Base-by-base conservation (phyloP, 2,888 invertebrate species). In the Callosobruchus maculatus region DNA sequence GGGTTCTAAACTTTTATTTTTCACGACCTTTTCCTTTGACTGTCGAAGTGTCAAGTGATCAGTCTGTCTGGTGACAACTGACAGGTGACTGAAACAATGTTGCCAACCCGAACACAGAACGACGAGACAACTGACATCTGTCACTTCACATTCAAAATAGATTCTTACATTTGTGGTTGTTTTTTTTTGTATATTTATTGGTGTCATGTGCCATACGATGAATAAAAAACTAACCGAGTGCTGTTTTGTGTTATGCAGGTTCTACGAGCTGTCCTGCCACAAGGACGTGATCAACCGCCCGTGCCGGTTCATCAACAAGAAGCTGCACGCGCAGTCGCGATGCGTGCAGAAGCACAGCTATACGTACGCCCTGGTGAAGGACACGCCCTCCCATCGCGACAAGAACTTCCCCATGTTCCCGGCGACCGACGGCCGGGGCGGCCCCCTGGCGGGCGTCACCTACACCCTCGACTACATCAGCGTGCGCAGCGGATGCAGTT, bases 281-380 rank as follows among this genome's bases (percentile, higher is more conserved):
- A 88, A 90, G 30, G 91, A 91, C 73, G 91, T 95, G 71, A 91
- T 91, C 78, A 91, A 93, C 83, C 90, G 90, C 81, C 94, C 94
- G 2, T 96, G 96, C 84, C 89, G 90, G 76, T 85, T 93, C 87
- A 89, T 95, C 82, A 93, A 93, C 86, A 90, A 90, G n/a, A 89
- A 91, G 76, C 88, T 93, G 72, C 90, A 90, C 77, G 94, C 95
- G 20, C 90, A 90, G 77, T 94, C 95, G n/a, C 89, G 90, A 82
- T 96, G 96, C 88, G 92, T 94, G 70, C 96, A 96, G 85, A 92
- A 93, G 85, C 94, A 93, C 86, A 93, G 94, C 70, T 95, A 93
- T 85, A 92, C 94, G 2, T 96, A 96, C 88, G 96, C 96, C 73
- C 89, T 96, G 80, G 93, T 95, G 4, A 90, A 93, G 80, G 92